Evolutionary conservation across 2,888 invertebrate genomes (phyloP).

Genomic region (Pollenia griseotomentosa): DNA sequence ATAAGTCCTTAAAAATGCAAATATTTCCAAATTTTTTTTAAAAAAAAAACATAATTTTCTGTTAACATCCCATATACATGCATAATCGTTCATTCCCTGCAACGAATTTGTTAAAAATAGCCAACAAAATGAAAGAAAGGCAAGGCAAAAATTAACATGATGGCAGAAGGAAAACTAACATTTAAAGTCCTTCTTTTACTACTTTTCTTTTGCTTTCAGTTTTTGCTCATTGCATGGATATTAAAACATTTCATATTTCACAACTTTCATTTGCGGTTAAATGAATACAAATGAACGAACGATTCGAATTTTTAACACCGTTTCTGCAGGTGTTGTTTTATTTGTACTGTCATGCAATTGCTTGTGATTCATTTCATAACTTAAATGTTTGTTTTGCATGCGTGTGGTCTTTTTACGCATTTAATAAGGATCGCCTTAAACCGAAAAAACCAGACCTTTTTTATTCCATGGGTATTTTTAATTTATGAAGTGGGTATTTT

Average conservation of each 20-base stretch:
- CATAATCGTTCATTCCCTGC: background rate
- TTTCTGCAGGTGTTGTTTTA: background rate
- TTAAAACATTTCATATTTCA: slow-evolving; percentile 40
- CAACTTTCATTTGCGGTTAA: slow-evolving; percentile 27
- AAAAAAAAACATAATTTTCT: slow-evolving; percentile 7
- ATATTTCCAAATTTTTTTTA: background rate
- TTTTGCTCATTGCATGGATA: slow-evolving; percentile 19
- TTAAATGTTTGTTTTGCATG: background rate
- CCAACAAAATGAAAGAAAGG: background rate
- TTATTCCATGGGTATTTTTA: too few species aligned
- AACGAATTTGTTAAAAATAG: background rate
- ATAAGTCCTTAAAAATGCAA: background rate
- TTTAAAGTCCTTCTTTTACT: slow-evolving; percentile 24
- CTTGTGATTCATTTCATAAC: background rate
- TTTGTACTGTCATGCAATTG: background rate
- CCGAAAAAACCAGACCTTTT: too few species aligned
- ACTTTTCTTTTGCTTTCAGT: background rate
- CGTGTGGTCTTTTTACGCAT: too few species aligned
- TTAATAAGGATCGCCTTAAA: too few species aligned
- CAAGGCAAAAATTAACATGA: background rate
- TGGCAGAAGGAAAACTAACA: slow-evolving; percentile 19
- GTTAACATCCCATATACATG: background rate
- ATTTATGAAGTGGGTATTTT: too few species aligned
- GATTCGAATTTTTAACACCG: background rate
- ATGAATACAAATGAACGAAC: background rate